Percentiles rank a stretch among this genome's conserved stretches.
These are phyloP conservation scores for Morpho helenor DNA, from an alignment of 2,888 invertebrate genomes.

Conservation along the genomic window DNA sequence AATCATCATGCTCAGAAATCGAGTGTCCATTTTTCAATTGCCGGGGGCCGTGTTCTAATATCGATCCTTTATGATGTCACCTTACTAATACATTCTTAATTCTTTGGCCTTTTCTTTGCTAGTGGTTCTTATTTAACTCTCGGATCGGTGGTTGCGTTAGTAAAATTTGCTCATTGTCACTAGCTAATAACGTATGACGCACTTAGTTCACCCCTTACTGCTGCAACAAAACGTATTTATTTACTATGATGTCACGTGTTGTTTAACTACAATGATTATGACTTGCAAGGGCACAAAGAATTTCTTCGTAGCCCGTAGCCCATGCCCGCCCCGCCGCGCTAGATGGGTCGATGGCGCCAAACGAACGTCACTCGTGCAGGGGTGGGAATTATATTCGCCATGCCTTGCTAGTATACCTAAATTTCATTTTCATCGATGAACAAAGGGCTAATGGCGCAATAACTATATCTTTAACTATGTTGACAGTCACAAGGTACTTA, in stretches of 20 bases:
- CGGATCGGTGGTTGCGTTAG: slow-evolving; percentile 55
- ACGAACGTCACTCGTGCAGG: slow-evolving; percentile 61
- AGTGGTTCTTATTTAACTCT: slow-evolving; percentile 53
- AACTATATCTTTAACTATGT: slow-evolving; percentile 33
- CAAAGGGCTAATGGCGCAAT: slow-evolving; percentile 20
- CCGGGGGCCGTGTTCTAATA: slow-evolving; percentile 72
- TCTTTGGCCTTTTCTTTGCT: slow-evolving; percentile 76
- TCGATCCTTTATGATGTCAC: slow-evolving; percentile 66
- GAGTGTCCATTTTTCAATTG: slow-evolving; percentile 75
- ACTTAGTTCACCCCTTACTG: slow-evolving; percentile 72
- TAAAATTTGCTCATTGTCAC: slow-evolving; percentile 72
- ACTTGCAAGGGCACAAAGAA: slow-evolving; percentile 54
- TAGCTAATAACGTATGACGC: slow-evolving; percentile 68
- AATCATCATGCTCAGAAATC: slow-evolving; percentile 64
- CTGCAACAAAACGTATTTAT: slow-evolving; percentile 55
- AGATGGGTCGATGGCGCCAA: slow-evolving; percentile 78
- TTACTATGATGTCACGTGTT: slow-evolving; percentile 43
- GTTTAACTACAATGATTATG: slow-evolving; percentile 53
- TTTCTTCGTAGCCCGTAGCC: slow-evolving; percentile 49
- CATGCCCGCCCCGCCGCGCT: slow-evolving; percentile 63
- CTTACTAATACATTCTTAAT: slow-evolving; percentile 73
- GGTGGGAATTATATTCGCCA: slow-evolving; percentile 39
- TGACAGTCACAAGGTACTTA: slow-evolving; percentile 43
- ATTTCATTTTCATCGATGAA: slow-evolving; percentile 27
- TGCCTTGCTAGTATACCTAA: slow-evolving; percentile 3